These are phyloP conservation scores for Anolis carolinensis DNA, from an alignment of 2,113 vertebrate species.

Conservation along the genomic window DNA sequence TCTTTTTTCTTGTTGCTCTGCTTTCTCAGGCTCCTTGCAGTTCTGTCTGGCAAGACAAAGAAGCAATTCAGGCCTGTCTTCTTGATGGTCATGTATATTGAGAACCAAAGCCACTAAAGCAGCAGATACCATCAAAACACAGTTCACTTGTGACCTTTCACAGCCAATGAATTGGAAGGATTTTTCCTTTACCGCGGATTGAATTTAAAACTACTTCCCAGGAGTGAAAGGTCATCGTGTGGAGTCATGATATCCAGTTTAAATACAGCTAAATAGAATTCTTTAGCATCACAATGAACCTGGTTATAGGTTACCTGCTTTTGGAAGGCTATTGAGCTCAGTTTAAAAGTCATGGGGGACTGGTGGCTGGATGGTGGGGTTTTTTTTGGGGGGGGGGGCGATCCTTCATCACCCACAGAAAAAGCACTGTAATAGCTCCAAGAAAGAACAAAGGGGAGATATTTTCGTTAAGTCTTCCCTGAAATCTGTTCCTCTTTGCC, in stretches of 20 bases:
- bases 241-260: slow-evolving; percentile 83
- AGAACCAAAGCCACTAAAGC: slow-evolving; percentile 74
- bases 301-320: slow-evolving; percentile 80
- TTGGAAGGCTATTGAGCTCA: slow-evolving; percentile 65
- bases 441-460: slow-evolving; percentile 63
- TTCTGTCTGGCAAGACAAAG: slow-evolving; percentile 74
- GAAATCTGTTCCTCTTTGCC: slow-evolving; percentile 67
- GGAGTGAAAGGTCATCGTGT: slow-evolving; percentile 78
- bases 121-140: slow-evolving; percentile 83
- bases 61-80: slow-evolving; percentile 73
- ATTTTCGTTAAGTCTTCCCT: slow-evolving; percentile 66
- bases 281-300: slow-evolving; percentile 83
- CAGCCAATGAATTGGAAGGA: slow-evolving; percentile 81
- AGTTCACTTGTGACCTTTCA: slow-evolving; percentile 85
- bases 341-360: slow-evolving; percentile 28
- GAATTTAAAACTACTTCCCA: slow-evolving; percentile 85
- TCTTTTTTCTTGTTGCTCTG: slow-evolving; percentile 54
- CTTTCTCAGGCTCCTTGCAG: slow-evolving; percentile 70
- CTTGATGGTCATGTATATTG: slow-evolving; percentile 75
- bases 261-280: slow-evolving; percentile 83
- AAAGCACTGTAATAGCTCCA: slow-evolving; percentile 53
- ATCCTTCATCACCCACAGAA: slow-evolving; percentile 64
- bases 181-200: slow-evolving; percentile 79
- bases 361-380: neutral
- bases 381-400: slow-evolving; percentile 36